phyloP scores from a whole-genome alignment of 2,888 invertebrate species.

The Oscheius myriophilus region DNA sequence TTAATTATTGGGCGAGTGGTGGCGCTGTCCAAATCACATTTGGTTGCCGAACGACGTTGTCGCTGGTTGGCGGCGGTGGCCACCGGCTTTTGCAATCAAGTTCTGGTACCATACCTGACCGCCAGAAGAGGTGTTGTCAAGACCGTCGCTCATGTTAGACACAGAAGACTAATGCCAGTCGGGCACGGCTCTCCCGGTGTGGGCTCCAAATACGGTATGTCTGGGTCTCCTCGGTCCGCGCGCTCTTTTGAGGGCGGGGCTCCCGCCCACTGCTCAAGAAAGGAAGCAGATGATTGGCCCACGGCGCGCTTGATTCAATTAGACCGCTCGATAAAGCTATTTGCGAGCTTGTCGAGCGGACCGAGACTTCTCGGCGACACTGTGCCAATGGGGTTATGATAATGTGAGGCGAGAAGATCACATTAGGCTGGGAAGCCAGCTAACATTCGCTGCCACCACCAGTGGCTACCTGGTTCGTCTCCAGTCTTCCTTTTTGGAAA shows the following conservation, averaged over 20 bases:
- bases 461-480: no score
- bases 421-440: constrained; percentile 27
- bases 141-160: constrained; percentile 32
- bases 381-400: constrained; percentile 33
- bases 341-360: constrained; percentile 25
- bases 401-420: constrained; percentile 32
- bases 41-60: constrained; percentile 26
- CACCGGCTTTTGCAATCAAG: not conserved
- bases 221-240: constrained; percentile 11
- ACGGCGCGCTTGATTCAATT: constrained; percentile 31
- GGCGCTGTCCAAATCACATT: constrained; percentile 32
- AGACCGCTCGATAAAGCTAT: constrained; percentile 32
- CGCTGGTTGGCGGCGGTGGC: constrained; percentile 17
- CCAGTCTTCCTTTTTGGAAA: no score
- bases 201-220: constrained; percentile 12
- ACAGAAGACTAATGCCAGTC: constrained; percentile 31
- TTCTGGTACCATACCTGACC: constrained; percentile 22
- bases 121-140: constrained; percentile 25
- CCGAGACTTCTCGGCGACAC: constrained; percentile 25
- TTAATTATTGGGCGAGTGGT: constrained; percentile 55
- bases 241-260: constrained; percentile 26
- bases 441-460: constrained; percentile 10
- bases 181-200: constrained; percentile 28
- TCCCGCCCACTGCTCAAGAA: constrained; percentile 26
- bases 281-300: constrained; percentile 29